These are phyloP conservation scores for Phalera bucephala DNA, from an alignment of 2,888 invertebrate genomes.

Conservation along the genomic window DNA sequence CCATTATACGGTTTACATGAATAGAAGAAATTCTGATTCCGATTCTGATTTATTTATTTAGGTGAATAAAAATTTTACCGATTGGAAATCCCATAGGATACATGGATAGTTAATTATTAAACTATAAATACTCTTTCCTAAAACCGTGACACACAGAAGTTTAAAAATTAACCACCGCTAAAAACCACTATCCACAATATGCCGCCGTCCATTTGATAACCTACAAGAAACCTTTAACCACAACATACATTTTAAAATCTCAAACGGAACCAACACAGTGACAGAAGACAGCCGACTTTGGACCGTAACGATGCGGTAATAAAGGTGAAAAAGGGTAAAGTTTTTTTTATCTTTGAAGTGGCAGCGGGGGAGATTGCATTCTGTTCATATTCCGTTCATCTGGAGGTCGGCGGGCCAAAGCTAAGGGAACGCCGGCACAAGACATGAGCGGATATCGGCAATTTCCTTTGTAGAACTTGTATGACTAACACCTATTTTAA, in stretches of 20 bases:
- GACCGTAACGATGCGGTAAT: slow-evolving; percentile 17
- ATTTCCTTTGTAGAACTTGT: slow-evolving; percentile 9
- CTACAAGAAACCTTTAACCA: slow-evolving; percentile 34
- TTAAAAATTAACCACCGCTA: neutral
- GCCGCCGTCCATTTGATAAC: slow-evolving; percentile 33
- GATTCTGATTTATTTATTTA: no score
- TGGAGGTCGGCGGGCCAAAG: slow-evolving; percentile 48
- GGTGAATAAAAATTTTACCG: no score
- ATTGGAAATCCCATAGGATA: no score
- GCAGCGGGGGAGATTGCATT: slow-evolving; percentile 60
- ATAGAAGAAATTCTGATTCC: no score
- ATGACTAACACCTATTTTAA: neutral
- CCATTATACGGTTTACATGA: no score
- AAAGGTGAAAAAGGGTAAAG: slow-evolving; percentile 16
- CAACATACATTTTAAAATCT: slow-evolving; percentile 41
- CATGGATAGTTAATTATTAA: no score
- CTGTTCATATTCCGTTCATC: slow-evolving; percentile 63
- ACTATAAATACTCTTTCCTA: no score
- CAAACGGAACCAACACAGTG: slow-evolving; percentile 24
- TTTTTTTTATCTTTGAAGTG: slow-evolving; percentile 50
- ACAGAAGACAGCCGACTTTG: slow-evolving; percentile 10
- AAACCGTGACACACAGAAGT: no score
- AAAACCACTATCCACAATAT: slow-evolving; percentile 5
- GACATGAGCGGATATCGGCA: slow-evolving; percentile 18
- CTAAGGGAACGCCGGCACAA: slow-evolving; percentile 32